Evolutionary conservation across 2,113 vertebrate species (phyloP), one percentile per base, ranked within the genome.

Genomic region (Eptesicus fuscus): DNA sequence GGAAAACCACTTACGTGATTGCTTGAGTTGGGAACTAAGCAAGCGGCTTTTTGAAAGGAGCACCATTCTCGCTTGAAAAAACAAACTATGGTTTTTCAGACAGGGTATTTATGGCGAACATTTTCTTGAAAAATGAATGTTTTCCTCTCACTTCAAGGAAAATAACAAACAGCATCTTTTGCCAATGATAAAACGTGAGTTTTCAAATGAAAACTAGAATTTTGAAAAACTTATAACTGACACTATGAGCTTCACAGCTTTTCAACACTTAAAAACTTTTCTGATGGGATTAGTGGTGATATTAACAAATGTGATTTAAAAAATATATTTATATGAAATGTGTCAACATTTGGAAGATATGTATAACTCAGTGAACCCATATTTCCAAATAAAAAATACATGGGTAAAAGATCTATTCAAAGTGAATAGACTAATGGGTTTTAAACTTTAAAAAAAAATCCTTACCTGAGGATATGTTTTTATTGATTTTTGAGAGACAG

Each of bases 101-200:
- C 53, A 4, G 28, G 51, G 18, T 67, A 86, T 70, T 92, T 30
- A 17, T 92, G 53, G 78, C 35, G 91, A 79, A 23, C 7, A 80
- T 85, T 95, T 90, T 88, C 42, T 91, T 93, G 32, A 84, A 88
- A 93, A 91, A 91, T 40, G 13, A 91, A 61, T 14, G 25, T 79
- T 89, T 86, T 86, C 51, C 32, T 94, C 42, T 94, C 22, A n/a
- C 35, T 85, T 95, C 67, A 90, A 94, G 76, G 37, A 77, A 96
- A 92, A 77, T 17, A 77, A 61, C 22, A 14, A 73, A 77, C 47
- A 42, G 18, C 2, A 74, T 28, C 22, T 78, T 59, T 86, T 51
- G 82, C 42, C 63, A 93, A 5, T 76, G 59, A 70, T 80, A 76
- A 70, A 88, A 69, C 69, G 32, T 61, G 63, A 49, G 35, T 74